Base-by-base conservation (phyloP, 2,797 vertebrate species). In the Cynopterus sphinx region DNA sequence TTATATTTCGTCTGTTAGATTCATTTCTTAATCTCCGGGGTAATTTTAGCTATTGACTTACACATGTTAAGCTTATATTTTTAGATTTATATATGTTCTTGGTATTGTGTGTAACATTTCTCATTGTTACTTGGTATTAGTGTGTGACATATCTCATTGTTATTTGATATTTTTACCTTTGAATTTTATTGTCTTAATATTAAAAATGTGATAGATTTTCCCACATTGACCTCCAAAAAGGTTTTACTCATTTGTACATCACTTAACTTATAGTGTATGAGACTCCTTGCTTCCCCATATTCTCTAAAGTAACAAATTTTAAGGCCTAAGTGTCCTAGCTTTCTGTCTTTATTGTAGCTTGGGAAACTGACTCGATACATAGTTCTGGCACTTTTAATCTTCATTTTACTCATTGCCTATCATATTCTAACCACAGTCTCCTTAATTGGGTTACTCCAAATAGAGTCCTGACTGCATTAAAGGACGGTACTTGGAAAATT, bases 21-120 rank as follows among this genome's bases (percentile, higher is more conserved):
- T 90, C 71, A n/a, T 75, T 16, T 85, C 13, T 93, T 74, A 87
- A 16, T 65, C 13, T 7, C 24, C 19, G 22, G 85, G 46, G 59
- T 74, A 79, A 87, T 82, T 95, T 95, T 87, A 96, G 43, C 17
- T 77, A 63, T 51, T 82, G 46, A 55, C 82, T 87, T 68, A 55
- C 19, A 41, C 6, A 63, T 51, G 5, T 41, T n/a, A 68, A 65
- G 9, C 5, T 28, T 93, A 6, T 84, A 74, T 68, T 75, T 92
- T 90, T 71, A 91, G 65, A 49, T 82, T 83, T n/a, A 22, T 43
- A 5, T 65, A 22, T 84, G 41, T 61, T 81, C 33, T 57, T 41
- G 36, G 61, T 70, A 70, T 21, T 43, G 16, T 13, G 75, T 87
- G 22, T 84, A 70, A 49, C 26, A 61, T 65, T 24, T 70, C 24